phyloP scores from a whole-genome alignment of 53 echinoderm and acorn worm genomes.

The Holothuria scabra region DNA sequence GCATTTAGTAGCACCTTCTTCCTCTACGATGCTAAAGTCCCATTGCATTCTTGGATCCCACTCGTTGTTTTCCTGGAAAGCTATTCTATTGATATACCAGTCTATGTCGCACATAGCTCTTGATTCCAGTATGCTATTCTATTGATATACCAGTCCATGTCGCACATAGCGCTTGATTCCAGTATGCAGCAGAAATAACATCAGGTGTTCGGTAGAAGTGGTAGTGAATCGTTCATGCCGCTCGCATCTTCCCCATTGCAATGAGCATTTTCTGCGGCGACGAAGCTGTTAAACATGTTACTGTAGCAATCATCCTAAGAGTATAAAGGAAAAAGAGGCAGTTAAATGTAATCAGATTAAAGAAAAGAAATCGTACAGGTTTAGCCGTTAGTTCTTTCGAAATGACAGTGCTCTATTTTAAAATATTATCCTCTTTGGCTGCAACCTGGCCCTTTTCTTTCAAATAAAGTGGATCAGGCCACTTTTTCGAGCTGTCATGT shows the following conservation, averaged over 20 bases:
- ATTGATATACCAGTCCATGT: too few species aligned
- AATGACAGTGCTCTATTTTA: too few species aligned
- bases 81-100: conserved; percentile 12
- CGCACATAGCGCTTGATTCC: too few species aligned
- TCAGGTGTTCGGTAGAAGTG: conserved; percentile 35
- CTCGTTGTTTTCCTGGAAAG: conserved; percentile 64
- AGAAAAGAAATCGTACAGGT: too few species aligned
- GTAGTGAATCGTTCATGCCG: conserved; percentile 42
- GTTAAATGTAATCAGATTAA: too few species aligned
- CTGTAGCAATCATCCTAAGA: conserved; percentile 81
- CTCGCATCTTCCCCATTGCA: conserved; percentile 49
- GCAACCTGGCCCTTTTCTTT: too few species aligned
- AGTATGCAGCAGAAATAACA: conserved; percentile 74
- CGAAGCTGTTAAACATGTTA: conserved; percentile 49
- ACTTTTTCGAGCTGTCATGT: too few species aligned
- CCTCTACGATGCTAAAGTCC: conserved; percentile 40
- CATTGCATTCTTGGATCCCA: conserved; percentile 79
- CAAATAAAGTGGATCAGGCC: too few species aligned
- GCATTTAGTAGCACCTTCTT: not conserved
- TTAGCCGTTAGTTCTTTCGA: too few species aligned
- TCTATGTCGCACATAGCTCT: conserved; percentile 52
- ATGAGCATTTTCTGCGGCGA: conserved; percentile 44
- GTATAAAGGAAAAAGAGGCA: not conserved
- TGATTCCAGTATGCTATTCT: too few species aligned
- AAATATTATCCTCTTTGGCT: too few species aligned